phyloP scores from a whole-genome alignment of 2,113 vertebrate genomes.

The Quiscalus mexicanus region DNA sequence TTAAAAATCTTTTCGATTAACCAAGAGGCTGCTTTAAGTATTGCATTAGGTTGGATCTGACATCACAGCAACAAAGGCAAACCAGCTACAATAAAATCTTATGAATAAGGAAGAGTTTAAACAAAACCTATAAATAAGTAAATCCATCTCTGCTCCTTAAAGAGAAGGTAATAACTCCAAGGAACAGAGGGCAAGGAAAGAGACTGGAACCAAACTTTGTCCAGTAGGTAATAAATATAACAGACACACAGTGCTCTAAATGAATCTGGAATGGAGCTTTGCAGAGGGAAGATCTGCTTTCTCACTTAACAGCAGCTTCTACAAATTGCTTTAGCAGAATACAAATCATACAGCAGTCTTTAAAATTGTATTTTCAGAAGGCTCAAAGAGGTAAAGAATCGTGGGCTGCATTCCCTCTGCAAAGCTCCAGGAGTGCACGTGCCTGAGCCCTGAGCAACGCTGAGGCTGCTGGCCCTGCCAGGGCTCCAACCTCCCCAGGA shows the following conservation, averaged over 20 bases:
- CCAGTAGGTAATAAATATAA: not conserved
- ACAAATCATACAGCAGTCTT: not conserved
- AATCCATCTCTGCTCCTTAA: not conserved
- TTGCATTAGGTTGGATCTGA: not conserved
- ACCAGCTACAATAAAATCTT: conserved; percentile 30
- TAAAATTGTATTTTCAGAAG: not conserved
- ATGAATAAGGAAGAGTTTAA: conserved; percentile 15
- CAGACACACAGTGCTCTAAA: not conserved
- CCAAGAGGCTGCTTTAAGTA: not conserved
- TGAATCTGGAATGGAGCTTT: conserved; percentile 14
- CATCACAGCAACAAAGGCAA: conserved; percentile 2
- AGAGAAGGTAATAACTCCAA: not conserved
- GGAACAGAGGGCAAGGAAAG: not conserved
- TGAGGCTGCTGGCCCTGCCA: not conserved
- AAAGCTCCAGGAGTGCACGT: not conserved
- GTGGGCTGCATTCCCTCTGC: not conserved
- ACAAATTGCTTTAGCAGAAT: not conserved
- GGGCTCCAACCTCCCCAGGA: not conserved
- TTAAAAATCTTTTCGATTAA: not conserved
- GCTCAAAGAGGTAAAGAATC: not conserved
- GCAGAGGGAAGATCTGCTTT: not conserved
- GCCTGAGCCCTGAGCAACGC: not conserved
- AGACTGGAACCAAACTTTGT: not conserved
- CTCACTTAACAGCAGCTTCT: conserved; percentile 33
- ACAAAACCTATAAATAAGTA: not conserved